These are phyloP conservation scores for Rynchops niger DNA, from an alignment of 2,113 vertebrate species.

Conservation along the genomic window DNA sequence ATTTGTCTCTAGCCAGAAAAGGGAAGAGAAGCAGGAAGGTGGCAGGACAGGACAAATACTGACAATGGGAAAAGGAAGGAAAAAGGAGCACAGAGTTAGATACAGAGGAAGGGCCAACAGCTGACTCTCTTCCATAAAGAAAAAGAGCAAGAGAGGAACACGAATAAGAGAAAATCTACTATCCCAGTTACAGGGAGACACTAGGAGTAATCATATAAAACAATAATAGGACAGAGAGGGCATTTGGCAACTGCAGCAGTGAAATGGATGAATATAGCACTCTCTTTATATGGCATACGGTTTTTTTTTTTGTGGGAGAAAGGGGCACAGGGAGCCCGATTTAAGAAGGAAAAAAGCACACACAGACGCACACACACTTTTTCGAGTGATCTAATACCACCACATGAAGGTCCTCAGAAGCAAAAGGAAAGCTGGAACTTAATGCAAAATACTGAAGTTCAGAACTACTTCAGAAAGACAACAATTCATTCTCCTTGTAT, in stretches of 20 bases:
- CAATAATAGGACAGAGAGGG: neutral
- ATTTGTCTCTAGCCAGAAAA: neutral
- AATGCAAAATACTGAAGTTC: neutral
- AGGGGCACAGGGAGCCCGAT: neutral
- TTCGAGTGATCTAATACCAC: neutral
- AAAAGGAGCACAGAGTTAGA: neutral
- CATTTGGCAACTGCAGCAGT: neutral
- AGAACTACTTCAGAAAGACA: neutral
- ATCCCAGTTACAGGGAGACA: neutral
- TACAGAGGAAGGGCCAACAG: neutral
- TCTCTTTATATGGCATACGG: neutral
- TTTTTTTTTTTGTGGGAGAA: fast-evolving
- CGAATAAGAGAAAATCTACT: neutral
- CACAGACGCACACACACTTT: neutral
- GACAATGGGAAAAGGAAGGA: conserved; percentile 25
- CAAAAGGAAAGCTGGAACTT: neutral
- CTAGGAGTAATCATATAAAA: neutral
- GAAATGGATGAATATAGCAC: neutral
- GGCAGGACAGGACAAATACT: neutral
- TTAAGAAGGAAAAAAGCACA: neutral
- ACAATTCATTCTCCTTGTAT: neutral
- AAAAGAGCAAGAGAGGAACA: neutral
- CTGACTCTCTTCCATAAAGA: neutral
- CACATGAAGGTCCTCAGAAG: neutral
- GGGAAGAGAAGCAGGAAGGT: neutral